Evolutionary conservation across 2,113 vertebrate genomes (phyloP).

Genomic region (Capricornis sumatraensis): DNA sequence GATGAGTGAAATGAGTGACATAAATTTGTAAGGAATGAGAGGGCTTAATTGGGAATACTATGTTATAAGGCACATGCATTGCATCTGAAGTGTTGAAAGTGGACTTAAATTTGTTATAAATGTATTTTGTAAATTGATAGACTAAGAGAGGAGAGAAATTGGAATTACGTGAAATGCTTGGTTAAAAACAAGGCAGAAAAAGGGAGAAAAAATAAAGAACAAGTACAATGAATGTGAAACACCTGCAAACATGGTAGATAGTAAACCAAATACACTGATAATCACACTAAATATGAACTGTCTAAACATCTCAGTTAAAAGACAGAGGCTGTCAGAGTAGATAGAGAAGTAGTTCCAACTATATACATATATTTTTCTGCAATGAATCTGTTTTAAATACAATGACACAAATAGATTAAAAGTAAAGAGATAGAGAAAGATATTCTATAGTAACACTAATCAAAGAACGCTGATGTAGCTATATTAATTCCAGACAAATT

Average conservation of each 20-base stretch:
- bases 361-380: background rate
- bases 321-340: background rate
- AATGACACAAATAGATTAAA: background rate
- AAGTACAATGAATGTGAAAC: background rate
- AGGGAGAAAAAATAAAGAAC: background rate
- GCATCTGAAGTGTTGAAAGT: background rate
- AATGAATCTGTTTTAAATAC: background rate
- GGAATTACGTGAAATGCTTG: background rate
- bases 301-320: background rate
- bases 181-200: background rate
- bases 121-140: background rate
- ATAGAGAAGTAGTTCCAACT: background rate
- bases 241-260: background rate
- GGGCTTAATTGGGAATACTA: background rate
- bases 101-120: conserved; percentile 14
- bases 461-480: background rate
- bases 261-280: background rate
- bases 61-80: background rate
- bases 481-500: background rate
- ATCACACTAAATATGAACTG: background rate
- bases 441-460: background rate
- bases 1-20: background rate
- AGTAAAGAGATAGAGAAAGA: background rate
- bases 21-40: background rate
- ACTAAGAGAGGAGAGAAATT: background rate